These are phyloP conservation scores for Sisyra terminalis DNA, from an alignment of 2,888 invertebrate genomes.

Conservation along the genomic window DNA sequence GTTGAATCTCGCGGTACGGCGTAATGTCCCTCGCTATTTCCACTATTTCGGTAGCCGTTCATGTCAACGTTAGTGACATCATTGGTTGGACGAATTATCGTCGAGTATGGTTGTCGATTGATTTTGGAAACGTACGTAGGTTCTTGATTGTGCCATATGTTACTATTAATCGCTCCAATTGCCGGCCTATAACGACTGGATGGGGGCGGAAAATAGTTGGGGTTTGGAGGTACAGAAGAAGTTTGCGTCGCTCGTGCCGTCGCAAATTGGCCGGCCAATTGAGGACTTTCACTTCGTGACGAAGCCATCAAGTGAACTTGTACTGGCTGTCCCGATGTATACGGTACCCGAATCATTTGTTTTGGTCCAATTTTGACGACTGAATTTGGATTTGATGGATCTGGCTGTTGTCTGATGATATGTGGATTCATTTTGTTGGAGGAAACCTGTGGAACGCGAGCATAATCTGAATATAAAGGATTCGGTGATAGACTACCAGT, in stretches of 20 bases:
- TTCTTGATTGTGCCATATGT: conserved; percentile 18
- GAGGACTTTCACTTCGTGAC: conserved; percentile 24
- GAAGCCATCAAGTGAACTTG: conserved; percentile 20
- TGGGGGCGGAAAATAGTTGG: conserved; percentile 4
- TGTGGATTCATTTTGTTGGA: conserved; percentile 15
- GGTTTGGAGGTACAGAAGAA: conserved; percentile 18
- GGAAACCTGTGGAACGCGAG: conserved; percentile 15
- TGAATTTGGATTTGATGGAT: conserved; percentile 15
- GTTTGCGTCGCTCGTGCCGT: conserved; percentile 26
- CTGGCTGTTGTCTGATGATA: conserved; percentile 17
- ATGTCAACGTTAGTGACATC: conserved; percentile 21
- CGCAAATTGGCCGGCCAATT: conserved; percentile 20
- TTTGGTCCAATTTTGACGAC: conserved; percentile 13
- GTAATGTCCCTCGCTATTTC: conserved; percentile 15
- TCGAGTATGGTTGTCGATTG: conserved; percentile 20
- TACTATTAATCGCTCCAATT: conserved; percentile 16
- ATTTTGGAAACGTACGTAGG: conserved; percentile 20
- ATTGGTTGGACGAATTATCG: conserved; percentile 3
- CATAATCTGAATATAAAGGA: conserved; percentile 18
- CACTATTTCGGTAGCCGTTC: conserved; percentile 19
- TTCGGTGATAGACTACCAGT: conserved; percentile 15
- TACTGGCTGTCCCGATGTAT: conserved; percentile 14
- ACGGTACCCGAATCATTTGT: conserved; percentile 18
- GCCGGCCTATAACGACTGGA: conserved; percentile 17
- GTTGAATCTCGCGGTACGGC: conserved; percentile 22